A percentile compares a stretch with the other conserved stretches of the same genome.
Conservation (phyloP, 2,113 vertebrate genomes). For the Rhinolophus ferrumequinum region DNA sequence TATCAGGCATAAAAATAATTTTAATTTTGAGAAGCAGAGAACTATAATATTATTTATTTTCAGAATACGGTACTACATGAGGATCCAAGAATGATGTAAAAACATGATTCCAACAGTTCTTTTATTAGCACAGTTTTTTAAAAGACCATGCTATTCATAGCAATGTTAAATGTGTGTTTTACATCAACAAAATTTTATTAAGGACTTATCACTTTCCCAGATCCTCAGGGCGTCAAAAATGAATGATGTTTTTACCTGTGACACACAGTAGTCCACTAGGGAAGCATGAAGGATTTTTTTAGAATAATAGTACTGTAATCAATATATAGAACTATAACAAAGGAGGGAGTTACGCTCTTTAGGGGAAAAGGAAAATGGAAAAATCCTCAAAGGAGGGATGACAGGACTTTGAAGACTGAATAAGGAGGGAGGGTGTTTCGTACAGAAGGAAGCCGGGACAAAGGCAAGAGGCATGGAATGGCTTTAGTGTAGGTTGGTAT, state of each 20-base stretch:
- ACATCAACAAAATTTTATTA: constrained; percentile 8
- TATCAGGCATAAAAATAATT: constrained; percentile 26
- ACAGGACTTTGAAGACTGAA: not conserved
- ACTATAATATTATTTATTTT: constrained; percentile 1
- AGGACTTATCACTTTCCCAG: not conserved
- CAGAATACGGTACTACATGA: not conserved
- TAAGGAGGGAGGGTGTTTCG: not conserved
- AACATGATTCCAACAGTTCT: not conserved
- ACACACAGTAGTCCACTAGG: not conserved
- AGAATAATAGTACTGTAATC: not conserved
- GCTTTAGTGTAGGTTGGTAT: not conserved
- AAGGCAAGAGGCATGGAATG: not conserved
- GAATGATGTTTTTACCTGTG: not conserved
- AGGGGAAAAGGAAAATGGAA: not conserved
- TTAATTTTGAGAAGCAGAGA: constrained; percentile 34
- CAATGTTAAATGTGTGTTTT: constrained; percentile 13
- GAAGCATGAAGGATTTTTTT: constrained; percentile 8
- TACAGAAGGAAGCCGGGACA: not conserved
- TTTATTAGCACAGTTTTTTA: not conserved
- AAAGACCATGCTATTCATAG: not conserved
- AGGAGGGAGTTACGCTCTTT: not conserved
- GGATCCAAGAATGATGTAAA: not conserved
- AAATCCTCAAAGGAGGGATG: not conserved
- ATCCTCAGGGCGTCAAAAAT: not conserved
- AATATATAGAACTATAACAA: not conserved